A percentile compares a stretch with the other conserved stretches of the same genome.
These are phyloP conservation scores for Crossoptilon crossoptilon DNA, from an alignment of 2,797 vertebrate species.

Conservation along the genomic window DNA sequence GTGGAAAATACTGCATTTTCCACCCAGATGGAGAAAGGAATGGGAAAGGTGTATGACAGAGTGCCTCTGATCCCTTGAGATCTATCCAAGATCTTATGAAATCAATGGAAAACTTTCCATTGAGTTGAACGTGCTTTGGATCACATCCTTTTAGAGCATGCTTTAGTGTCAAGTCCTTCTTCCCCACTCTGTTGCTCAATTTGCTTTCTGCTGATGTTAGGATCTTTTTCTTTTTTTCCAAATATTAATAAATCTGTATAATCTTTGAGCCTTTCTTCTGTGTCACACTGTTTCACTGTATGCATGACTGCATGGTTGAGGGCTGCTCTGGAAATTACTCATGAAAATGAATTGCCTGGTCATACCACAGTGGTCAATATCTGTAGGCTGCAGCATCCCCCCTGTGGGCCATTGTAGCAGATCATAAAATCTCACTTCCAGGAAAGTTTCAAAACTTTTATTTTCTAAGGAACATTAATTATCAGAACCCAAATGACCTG, in stretches of 20 bases:
- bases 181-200: constrained; percentile 34
- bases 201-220: constrained; percentile 42
- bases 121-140: constrained; percentile 1
- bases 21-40: neutral
- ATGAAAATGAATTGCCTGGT: constrained; percentile 73
- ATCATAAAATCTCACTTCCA: constrained; percentile 75
- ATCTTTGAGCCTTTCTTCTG: constrained; percentile 38
- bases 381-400: constrained; percentile 67
- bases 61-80: neutral
- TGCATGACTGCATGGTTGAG: constrained; percentile 41
- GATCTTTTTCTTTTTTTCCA: constrained; percentile 4
- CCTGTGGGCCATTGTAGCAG: constrained; percentile 63
- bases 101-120: constrained; percentile 4
- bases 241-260: constrained; percentile 66
- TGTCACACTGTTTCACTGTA: constrained; percentile 22
- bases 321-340: constrained; percentile 67
- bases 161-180: constrained; percentile 36
- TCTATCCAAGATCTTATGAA: constrained; percentile 5
- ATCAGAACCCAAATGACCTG: constrained; percentile 43
- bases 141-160: neutral
- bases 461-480: constrained; percentile 75
- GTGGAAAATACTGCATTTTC: neutral
- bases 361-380: constrained; percentile 72
- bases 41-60: neutral
- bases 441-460: constrained; percentile 77